Evolutionary conservation across 2,113 vertebrate species (phyloP), one percentile per base, ranked within the genome.

Genomic region (Xyrauchen texanus): DNA sequence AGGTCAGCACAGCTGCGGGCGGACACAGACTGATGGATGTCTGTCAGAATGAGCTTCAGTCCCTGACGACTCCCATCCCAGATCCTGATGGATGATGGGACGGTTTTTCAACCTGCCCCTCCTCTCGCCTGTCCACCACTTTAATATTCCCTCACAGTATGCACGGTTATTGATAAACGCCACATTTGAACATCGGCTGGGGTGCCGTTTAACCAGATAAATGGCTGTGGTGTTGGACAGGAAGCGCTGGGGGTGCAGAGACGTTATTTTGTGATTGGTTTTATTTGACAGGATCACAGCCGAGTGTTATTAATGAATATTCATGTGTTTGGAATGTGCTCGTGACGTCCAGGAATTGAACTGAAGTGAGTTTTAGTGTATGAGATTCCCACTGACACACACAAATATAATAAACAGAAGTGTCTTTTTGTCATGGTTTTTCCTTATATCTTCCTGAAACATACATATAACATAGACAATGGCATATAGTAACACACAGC

Each of bases 41-140:
- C 68, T 4, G 34, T 57, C 45, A 57, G 34, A 71, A 71, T 57
- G 68, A 57, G 68, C 45, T 71, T 71, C 68, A 42, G 21, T 71
- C 68, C 34, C 68, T 71, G 68, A 71, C 68, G 34, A 52, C 68
- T 1, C 68, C 13, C 68, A 71, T 71, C 68, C 42, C 68, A 57
- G 68, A 72, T 42, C 8, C 55, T 72, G 69, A 72, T 72, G 69
- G 69, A 72, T 72, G 69, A 72, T 21, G 55, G 68, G 68, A 71
- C 44, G 68, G 52, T 57, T 71, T 34, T 71, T 71, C 68, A 70
- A n/a, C 34, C 68, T 55, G 68, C 21, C 44, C 52, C 68, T 8
- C 68, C 68, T 15, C 52, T 34, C 21, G 21, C 55, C 55, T 8
- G 6, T 72, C 69, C 42, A 60, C 13, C n/a, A 12, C 69, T 72